Conservation (phyloP, 2,797 vertebrate species). For the Catamblyrhynchus diadema region DNA sequence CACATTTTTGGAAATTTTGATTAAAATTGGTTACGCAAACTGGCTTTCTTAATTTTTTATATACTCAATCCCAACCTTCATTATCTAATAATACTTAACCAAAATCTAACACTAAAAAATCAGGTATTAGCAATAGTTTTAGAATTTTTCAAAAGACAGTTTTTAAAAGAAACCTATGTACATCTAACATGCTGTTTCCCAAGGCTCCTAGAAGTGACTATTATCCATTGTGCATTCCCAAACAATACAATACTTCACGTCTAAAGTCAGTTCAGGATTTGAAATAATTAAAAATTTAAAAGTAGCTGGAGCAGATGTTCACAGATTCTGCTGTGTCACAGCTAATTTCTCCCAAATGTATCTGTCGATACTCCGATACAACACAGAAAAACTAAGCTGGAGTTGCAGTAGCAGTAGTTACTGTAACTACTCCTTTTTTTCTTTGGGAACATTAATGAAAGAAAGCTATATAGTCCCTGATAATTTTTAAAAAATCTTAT, state of each 20-base stretch:
- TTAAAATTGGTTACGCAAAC: not conserved
- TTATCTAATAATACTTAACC: not conserved
- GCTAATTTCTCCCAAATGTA: not conserved
- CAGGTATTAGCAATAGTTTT: not conserved
- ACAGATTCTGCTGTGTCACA: not conserved
- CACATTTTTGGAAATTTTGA: not conserved
- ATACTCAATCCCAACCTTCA: not conserved
- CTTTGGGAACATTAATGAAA: not conserved
- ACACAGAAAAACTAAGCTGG: not conserved
- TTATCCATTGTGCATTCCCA: not conserved
- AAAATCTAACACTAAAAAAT: not conserved
- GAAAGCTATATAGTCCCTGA: not conserved
- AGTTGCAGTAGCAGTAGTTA: not conserved
- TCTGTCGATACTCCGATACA: not conserved
- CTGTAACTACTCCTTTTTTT: not conserved
- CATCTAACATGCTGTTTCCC: not conserved
- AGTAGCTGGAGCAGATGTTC: not conserved
- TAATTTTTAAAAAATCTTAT: not conserved
- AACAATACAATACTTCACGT: not conserved
- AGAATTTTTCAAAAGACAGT: not conserved
- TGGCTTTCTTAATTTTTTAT: not conserved
- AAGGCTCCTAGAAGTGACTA: not conserved
- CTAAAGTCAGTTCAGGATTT: not conserved
- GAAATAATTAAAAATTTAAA: conserved; percentile 36
- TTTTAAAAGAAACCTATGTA: not conserved